phyloP scores from a whole-genome alignment of 2,888 invertebrate species.

The Thera obeliscata region DNA sequence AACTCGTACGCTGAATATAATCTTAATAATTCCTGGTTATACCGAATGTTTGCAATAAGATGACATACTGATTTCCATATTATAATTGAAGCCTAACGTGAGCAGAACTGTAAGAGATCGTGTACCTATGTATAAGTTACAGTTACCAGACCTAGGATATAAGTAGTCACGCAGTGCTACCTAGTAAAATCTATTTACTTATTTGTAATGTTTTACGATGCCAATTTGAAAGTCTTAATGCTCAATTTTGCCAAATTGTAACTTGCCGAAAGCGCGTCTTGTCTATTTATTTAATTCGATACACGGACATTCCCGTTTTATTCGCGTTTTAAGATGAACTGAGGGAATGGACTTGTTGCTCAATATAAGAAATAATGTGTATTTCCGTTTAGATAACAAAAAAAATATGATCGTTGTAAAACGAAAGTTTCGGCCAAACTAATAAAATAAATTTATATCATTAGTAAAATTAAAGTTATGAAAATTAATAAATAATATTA shows the following conservation, averaged over 20 bases:
- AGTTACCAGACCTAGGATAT: constrained; percentile 81
- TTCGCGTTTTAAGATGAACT: constrained; percentile 48
- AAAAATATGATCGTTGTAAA: constrained; percentile 52
- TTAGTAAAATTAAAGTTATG: constrained; percentile 61
- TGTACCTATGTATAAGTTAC: constrained; percentile 74
- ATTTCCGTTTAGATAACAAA: constrained; percentile 62
- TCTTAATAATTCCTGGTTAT: background rate
- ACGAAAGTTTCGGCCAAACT: constrained; percentile 67
- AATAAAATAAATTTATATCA: constrained; percentile 64
- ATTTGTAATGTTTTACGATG: constrained; percentile 70
- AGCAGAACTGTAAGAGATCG: constrained; percentile 49
- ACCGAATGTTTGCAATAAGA: background rate
- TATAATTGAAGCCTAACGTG: constrained; percentile 10
- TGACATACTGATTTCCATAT: constrained; percentile 23
- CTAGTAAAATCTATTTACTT: constrained; percentile 64
- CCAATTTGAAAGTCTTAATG: constrained; percentile 79
- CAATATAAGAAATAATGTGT: constrained; percentile 68
- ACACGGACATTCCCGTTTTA: constrained; percentile 57
- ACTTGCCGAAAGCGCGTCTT: constrained; percentile 79
- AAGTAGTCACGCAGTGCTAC: constrained; percentile 72
- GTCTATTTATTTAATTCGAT: constrained; percentile 70
- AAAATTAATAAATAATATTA: constrained; percentile 72
- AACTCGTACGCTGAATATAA: background rate
- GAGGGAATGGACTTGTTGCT: constrained; percentile 69
- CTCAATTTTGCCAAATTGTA: constrained; percentile 84